Conservation (phyloP, 2,888 invertebrate species). For the Sthenelais limicola region DNA sequence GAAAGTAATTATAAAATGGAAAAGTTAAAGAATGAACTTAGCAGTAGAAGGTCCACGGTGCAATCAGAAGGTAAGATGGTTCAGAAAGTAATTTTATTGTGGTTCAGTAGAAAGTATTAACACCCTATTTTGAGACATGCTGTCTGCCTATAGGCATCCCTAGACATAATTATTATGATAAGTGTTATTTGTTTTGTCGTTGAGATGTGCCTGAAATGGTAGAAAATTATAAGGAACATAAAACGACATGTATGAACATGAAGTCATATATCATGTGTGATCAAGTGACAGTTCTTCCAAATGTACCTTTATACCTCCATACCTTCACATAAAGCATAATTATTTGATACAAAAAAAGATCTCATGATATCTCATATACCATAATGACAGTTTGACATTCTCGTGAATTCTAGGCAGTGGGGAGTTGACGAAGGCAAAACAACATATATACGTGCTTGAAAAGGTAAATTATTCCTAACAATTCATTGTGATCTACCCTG, state of each 20-base stretch:
- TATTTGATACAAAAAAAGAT: not conserved
- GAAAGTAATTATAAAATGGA: constrained; percentile 29
- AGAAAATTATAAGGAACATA: too few species aligned
- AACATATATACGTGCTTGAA: constrained; percentile 44
- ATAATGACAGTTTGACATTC: not conserved
- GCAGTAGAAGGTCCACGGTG: too few species aligned
- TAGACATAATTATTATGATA: not conserved
- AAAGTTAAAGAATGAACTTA: constrained; percentile 38
- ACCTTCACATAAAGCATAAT: too few species aligned
- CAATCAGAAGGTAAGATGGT: too few species aligned
- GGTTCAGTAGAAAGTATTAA: not conserved
- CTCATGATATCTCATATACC: not conserved
- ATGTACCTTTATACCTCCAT: too few species aligned
- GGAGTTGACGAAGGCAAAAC: constrained; percentile 39
- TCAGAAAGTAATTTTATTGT: too few species aligned
- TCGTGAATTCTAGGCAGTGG: not conserved
- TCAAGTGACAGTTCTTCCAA: too few species aligned
- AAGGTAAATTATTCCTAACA: constrained; percentile 39
- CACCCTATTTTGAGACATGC: not conserved
- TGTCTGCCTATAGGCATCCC: not conserved
- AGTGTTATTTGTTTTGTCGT: too few species aligned
- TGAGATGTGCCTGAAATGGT: too few species aligned
- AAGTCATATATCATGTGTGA: too few species aligned
- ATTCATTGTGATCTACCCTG: too few species aligned
- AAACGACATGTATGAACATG: too few species aligned